Percentiles rank a stretch among this genome's conserved stretches.
These are phyloP conservation scores for Ellobius talpinus DNA, from an alignment of 2,113 vertebrate genomes.

Conservation along the genomic window DNA sequence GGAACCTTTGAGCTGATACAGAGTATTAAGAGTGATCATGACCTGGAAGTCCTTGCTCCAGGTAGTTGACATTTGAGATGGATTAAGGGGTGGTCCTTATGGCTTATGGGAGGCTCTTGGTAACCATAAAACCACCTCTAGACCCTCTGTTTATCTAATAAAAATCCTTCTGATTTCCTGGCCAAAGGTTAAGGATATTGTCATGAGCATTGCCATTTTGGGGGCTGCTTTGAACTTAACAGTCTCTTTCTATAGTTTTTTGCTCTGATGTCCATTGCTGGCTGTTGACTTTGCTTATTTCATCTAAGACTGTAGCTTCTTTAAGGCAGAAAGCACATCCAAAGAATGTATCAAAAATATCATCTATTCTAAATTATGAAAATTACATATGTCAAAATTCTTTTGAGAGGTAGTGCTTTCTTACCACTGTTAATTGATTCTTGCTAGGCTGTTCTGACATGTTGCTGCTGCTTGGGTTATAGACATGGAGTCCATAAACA, in stretches of 20 bases:
- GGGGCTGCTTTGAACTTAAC: not conserved
- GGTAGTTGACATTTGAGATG: not conserved
- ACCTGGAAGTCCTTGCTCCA: not conserved
- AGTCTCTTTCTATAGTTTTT: no score
- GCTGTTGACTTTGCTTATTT: not conserved
- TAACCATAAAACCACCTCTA: not conserved
- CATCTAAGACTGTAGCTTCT: not conserved
- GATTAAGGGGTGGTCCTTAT: not conserved
- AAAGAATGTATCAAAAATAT: not conserved
- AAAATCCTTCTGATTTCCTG: not conserved
- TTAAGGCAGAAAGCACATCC: not conserved
- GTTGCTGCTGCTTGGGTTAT: not conserved
- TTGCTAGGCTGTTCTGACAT: not conserved
- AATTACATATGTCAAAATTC: not conserved
- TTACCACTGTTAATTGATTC: not conserved
- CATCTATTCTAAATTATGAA: not conserved
- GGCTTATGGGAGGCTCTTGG: not conserved
- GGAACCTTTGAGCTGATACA: not conserved
- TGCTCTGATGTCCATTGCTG: not conserved
- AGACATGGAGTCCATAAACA: not conserved
- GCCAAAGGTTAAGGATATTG: not conserved
- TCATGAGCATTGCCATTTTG: not conserved
- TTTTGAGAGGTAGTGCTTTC: not conserved
- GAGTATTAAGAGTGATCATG: not conserved
- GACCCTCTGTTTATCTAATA: not conserved